phyloP scores from a whole-genome alignment of 2,113 vertebrate genomes.

The Clarias gariepinus region DNA sequence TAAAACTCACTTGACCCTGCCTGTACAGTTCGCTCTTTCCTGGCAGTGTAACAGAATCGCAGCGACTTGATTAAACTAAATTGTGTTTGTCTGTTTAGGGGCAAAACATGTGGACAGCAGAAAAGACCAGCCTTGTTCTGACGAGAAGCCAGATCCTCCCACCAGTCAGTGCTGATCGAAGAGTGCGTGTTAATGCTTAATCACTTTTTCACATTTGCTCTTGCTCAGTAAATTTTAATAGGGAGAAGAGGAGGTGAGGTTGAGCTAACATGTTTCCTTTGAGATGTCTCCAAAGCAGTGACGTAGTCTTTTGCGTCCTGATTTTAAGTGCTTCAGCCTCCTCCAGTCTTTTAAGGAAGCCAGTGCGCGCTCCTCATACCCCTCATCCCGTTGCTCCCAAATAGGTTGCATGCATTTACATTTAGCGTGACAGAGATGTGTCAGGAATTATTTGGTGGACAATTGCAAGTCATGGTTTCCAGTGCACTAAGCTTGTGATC shows the following conservation, averaged over 20 bases:
- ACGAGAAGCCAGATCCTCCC: constrained; percentile 33
- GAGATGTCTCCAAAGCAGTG: neutral
- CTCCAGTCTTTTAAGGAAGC: neutral
- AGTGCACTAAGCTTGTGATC: neutral
- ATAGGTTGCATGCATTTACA: neutral
- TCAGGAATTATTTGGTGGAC: neutral
- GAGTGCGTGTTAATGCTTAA: constrained; percentile 34
- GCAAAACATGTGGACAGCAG: constrained; percentile 29
- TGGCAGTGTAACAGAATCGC: neutral
- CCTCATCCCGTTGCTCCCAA: neutral
- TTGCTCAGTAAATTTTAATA: neutral
- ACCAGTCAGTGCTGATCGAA: constrained; percentile 36
- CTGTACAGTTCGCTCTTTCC: neutral
- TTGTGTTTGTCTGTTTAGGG: constrained; percentile 19
- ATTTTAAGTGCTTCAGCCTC: neutral
- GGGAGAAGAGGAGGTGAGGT: too few relatives aligned
- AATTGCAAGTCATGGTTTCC: too few relatives aligned
- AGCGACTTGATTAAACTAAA: neutral
- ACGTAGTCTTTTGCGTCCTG: neutral
- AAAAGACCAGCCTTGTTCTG: constrained; percentile 21
- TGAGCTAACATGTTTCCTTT: neutral
- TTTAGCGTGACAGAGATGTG: neutral
- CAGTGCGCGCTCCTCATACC: neutral
- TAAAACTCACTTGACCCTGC: neutral
- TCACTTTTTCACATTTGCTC: neutral